These are phyloP conservation scores for Echinops telfairi DNA, from an alignment of 2,113 vertebrate species.

Conservation along the genomic window DNA sequence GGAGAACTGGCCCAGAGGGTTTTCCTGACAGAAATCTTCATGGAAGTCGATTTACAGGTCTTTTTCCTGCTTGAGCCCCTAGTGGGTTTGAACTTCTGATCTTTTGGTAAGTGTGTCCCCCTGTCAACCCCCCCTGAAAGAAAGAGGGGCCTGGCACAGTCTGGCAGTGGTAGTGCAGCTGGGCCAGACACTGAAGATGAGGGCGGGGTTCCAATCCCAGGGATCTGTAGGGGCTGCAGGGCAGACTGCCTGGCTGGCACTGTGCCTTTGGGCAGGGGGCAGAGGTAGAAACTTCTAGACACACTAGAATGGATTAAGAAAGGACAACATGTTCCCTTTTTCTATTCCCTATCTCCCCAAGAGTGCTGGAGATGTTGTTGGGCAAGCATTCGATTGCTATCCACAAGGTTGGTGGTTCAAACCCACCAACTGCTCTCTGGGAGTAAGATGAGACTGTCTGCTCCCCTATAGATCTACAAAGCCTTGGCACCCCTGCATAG, in stretches of 20 bases:
- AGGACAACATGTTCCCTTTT: neutral
- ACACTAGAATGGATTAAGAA: neutral
- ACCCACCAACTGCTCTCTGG: too few species aligned
- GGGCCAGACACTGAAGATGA: neutral
- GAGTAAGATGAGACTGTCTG: too few species aligned
- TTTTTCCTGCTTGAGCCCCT: neutral
- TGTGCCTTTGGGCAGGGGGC: neutral
- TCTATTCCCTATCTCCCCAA: too few species aligned
- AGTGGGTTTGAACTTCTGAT: neutral
- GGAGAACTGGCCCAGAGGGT: neutral
- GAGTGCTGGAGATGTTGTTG: too few species aligned
- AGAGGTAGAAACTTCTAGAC: neutral
- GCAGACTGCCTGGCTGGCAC: neutral
- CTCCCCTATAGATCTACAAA: too few species aligned
- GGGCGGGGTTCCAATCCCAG: neutral
- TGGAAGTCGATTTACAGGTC: neutral
- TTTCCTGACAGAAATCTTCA: neutral
- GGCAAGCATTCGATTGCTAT: too few species aligned
- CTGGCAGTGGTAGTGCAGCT: neutral
- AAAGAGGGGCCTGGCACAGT: neutral
- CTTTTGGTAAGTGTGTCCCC: neutral
- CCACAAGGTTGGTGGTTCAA: too few species aligned
- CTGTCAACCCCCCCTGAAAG: neutral
- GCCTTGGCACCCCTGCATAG: too few species aligned
- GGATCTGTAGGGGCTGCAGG: neutral